Conservation (phyloP, 1,140 invertebrate genomes). For the Drosophila kohkoa region DNA sequence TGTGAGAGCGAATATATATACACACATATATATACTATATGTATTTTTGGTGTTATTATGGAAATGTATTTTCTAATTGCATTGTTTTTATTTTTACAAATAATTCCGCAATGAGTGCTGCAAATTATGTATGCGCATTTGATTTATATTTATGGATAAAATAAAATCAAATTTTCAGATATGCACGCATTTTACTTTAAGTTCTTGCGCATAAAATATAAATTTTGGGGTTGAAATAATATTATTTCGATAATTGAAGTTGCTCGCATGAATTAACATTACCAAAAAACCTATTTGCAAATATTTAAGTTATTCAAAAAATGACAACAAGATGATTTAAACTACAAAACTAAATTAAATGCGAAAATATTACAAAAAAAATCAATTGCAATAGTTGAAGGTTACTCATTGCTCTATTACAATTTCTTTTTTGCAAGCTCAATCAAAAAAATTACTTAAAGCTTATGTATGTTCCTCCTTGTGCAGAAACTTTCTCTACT, state of each 20-base stretch:
- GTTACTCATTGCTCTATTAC: too few species aligned
- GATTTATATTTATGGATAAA: slow-evolving; percentile 26
- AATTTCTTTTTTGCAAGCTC: background rate
- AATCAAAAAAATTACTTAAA: slow-evolving; percentile 49
- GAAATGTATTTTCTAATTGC: slow-evolving; percentile 63
- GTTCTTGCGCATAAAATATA: background rate
- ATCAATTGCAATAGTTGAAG: too few species aligned
- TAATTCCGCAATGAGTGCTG: slow-evolving; percentile 33
- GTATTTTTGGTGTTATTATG: slow-evolving; percentile 33
- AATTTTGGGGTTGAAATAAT: slow-evolving; percentile 1
- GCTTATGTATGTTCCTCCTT: slow-evolving; percentile 42
- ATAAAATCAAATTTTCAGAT: background rate
- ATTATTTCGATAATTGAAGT: slow-evolving; percentile 1
- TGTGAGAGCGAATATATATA: too few species aligned
- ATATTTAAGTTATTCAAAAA: too few species aligned
- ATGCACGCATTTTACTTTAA: background rate
- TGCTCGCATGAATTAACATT: slow-evolving; percentile 16
- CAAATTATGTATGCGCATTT: slow-evolving; percentile 17
- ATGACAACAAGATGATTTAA: too few species aligned
- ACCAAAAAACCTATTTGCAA: too few species aligned
- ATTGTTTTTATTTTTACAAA: slow-evolving; percentile 67
- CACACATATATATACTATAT: background rate
- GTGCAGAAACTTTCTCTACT: slow-evolving; percentile 10
- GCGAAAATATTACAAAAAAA: too few species aligned
- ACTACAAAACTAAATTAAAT: too few species aligned